Percentiles rank a stretch among this genome's conserved stretches.
phyloP scores from a whole-genome alignment of 2,888 invertebrate genomes.

The Argyresthia albistria region DNA sequence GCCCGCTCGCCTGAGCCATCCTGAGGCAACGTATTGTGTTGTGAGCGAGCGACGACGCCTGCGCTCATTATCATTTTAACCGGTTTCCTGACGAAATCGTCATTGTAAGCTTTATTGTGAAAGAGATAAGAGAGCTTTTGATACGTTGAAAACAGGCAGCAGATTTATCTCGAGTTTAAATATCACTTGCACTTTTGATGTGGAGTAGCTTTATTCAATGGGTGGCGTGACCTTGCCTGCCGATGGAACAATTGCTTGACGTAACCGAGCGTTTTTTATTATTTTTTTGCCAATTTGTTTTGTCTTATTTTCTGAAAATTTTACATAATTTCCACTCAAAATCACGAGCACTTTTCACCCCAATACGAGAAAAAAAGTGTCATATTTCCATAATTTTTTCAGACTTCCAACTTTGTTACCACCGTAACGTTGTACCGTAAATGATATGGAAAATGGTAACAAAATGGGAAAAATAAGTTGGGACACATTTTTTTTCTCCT shows the following conservation, averaged over 20 bases:
- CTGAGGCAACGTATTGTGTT: slow-evolving; percentile 25
- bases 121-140: slow-evolving; percentile 15
- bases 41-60: background rate
- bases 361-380: no score
- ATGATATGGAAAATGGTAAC: no score
- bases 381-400: no score
- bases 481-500: no score
- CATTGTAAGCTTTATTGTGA: slow-evolving; percentile 14
- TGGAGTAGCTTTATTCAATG: slow-evolving; percentile 32
- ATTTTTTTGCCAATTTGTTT: background rate
- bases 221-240: slow-evolving; percentile 11
- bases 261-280: background rate
- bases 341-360: no score
- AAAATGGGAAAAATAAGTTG: no score
- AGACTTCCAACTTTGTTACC: no score
- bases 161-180: slow-evolving; percentile 39
- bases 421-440: no score
- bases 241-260: background rate
- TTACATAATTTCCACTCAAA: no score
- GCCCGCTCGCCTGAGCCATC: slow-evolving; percentile 27
- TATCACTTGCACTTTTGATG: slow-evolving; percentile 45
- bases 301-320: no score
- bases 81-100: background rate
- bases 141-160: slow-evolving; percentile 33
- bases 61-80: background rate